Base-by-base conservation (phyloP, 2,797 vertebrate genomes). In the Acipenser oxyrinchus region DNA sequence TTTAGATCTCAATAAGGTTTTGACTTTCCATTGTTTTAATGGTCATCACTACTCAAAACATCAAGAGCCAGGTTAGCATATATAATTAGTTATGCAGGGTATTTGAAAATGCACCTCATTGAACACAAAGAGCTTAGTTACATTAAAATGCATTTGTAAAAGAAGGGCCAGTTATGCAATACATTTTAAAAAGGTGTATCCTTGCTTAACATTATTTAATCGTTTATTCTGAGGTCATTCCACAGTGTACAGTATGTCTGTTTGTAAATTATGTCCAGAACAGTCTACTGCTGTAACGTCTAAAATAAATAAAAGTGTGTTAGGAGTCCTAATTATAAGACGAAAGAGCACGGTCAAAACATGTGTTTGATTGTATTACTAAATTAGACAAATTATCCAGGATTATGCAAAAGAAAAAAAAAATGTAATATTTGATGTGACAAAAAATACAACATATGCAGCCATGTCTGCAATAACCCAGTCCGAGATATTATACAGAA, bases 391-490 rank as follows among this genome's bases (percentile, higher is more conserved):
- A 37, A 37, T 37, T 37, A 37, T 37, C 52, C 37, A 69, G 62
- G 53, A 69, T 69, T 48, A 64, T 57, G 58, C 58, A 49, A 64
- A 69, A 64, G 62, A 69, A 69, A 62, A 51, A 37, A 37, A 59
- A 51, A 51, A 59, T 69, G 62, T 48, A 64, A 4, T 37, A 37
- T 37, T 37, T 37, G 23, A 37, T 37, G 23, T 37, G 23, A 37
- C 23, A 37, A 37, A 37, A 37, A 37, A 37, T 37, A 4, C 4
- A 37, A 37, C 2, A 37, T 37, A 37, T 37, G 1, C 23, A 37
- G 4, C 23, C 23, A 37, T 37, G 23, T 37, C 2, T 37, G 23
- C 23, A 37, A 37, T 37, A 37, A 37, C 23, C 23, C 23, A 37
- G 3, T 37, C 23, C 23, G 4, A 37, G 23, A 37, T 37, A 37